These are phyloP conservation scores for Rhyzopertha dominica DNA, from an alignment of 1,140 invertebrate species.

Conservation along the genomic window DNA sequence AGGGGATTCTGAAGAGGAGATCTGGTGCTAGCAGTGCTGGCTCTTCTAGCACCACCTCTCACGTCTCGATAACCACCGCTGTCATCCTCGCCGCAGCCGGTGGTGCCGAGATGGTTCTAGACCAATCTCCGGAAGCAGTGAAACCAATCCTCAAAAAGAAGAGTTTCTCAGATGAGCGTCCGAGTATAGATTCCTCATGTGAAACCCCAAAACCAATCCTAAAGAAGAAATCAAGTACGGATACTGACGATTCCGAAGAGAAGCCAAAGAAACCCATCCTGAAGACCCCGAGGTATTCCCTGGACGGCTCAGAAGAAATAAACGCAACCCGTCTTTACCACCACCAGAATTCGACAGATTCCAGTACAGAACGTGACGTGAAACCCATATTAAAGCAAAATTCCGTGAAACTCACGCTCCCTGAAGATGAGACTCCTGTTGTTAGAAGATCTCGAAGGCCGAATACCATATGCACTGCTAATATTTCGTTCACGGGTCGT, in stretches of 20 bases:
- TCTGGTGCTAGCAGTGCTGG: constrained; percentile 54
- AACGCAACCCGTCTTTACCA: too few relatives aligned
- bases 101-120: constrained; percentile 52
- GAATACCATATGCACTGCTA: constrained; percentile 34
- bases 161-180: constrained; percentile 56
- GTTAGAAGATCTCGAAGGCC: constrained; percentile 40
- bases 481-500: too few relatives aligned
- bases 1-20: constrained; percentile 71
- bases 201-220: constrained; percentile 69
- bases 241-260: constrained; percentile 69
- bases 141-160: constrained; percentile 79
- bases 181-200: constrained; percentile 30
- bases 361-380: constrained; percentile 50
- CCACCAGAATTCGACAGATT: too few relatives aligned
- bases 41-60: constrained; percentile 53
- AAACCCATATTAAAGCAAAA: constrained; percentile 55
- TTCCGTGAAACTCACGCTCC: constrained; percentile 49
- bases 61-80: constrained; percentile 66
- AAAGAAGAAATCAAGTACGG: constrained; percentile 77
- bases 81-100: constrained; percentile 61
- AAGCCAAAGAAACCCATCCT: constrained; percentile 71
- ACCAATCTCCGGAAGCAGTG: constrained; percentile 56
- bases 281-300: constrained; percentile 60
- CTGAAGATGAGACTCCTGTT: constrained; percentile 54
- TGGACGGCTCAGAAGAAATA: too few relatives aligned